Conservation (phyloP, 2,888 invertebrate genomes). For the Coelogynopora nodosa region DNA sequence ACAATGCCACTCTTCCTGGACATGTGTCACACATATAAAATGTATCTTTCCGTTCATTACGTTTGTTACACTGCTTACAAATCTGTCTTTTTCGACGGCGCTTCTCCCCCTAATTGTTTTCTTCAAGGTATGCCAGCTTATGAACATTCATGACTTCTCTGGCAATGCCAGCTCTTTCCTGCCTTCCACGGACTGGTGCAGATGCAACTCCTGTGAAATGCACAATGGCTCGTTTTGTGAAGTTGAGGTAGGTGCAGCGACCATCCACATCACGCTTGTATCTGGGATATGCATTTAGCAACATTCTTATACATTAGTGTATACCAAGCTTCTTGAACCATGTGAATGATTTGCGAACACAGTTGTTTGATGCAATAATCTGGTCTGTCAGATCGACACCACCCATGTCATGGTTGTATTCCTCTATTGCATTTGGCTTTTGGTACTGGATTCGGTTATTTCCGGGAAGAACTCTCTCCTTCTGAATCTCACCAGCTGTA, state of each 20-base stretch:
- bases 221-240: slow-evolving; percentile 12
- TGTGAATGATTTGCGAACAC: not conserved
- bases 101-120: no score
- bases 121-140: no score
- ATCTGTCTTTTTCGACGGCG: no score
- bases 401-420: not conserved
- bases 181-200: not conserved
- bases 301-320: not conserved
- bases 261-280: not conserved
- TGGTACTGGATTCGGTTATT: not conserved
- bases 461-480: not conserved
- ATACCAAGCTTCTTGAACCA: not conserved
- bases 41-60: no score
- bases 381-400: not conserved
- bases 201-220: not conserved
- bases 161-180: not conserved
- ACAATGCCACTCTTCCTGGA: no score
- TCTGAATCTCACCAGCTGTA: not conserved
- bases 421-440: not conserved
- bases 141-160: no score
- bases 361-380: not conserved
- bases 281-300: not conserved
- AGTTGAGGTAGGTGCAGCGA: not conserved
- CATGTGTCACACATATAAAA: no score
- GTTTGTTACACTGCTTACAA: no score